Percentiles rank a stretch among this genome's conserved stretches.
Evolutionary conservation across 2,888 invertebrate species (phyloP).

Genomic region (Gnatocerus cornutus): DNA sequence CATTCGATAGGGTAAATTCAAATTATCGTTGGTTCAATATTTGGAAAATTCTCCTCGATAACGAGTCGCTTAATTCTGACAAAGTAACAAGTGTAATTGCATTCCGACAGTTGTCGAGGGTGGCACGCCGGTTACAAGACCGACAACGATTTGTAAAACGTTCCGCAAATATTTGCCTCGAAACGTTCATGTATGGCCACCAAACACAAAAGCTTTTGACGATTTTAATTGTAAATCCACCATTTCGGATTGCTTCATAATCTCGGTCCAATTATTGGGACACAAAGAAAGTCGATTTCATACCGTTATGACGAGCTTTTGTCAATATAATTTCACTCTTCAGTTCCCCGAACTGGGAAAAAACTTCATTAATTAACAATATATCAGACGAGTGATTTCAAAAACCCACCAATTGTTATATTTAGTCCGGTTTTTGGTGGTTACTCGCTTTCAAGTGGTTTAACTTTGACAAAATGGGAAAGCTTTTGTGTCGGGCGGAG

Average conservation of each 20-base stretch:
- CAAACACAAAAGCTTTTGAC: slow-evolving; percentile 36
- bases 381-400: too few species aligned
- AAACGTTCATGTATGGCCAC: slow-evolving; percentile 27
- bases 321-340: slow-evolving; percentile 33
- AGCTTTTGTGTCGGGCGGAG: too few species aligned
- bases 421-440: too few species aligned
- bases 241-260: slow-evolving; percentile 32
- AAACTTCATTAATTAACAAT: slow-evolving; percentile 10
- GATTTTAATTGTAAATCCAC: slow-evolving; percentile 44
- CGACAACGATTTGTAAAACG: slow-evolving; percentile 59
- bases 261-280: slow-evolving; percentile 22
- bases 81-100: slow-evolving; percentile 58
- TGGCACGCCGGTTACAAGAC: slow-evolving; percentile 46
- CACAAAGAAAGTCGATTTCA: slow-evolving; percentile 38
- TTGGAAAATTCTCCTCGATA: slow-evolving; percentile 22
- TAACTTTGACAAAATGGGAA: too few species aligned
- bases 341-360: slow-evolving; percentile 10
- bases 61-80: slow-evolving; percentile 50
- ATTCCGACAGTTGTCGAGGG: slow-evolving; percentile 55
- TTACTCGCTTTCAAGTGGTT: too few species aligned
- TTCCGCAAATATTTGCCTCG: slow-evolving; percentile 58
- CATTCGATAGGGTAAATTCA: slow-evolving; percentile 31
- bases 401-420: too few species aligned
- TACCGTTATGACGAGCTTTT: slow-evolving; percentile 21
- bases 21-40: slow-evolving; percentile 17